Evolutionary conservation across 1,140 invertebrate species (phyloP), one percentile per base, ranked within the genome.

Genomic region (Helicoverpa zea): DNA sequence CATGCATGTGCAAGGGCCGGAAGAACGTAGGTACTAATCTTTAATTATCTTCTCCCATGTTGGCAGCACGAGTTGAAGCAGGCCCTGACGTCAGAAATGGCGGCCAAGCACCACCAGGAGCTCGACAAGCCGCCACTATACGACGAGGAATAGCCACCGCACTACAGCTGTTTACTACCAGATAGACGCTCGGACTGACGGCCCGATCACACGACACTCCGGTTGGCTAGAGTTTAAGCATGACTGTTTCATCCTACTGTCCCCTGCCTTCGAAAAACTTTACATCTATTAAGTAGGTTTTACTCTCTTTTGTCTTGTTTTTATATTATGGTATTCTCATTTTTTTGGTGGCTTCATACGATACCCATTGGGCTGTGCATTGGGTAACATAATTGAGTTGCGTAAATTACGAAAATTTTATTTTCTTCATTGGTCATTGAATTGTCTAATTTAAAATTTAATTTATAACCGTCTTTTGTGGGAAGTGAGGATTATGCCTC

Each of bases 51-150:
- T 76, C 18, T 78, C 43, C 3, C 13, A 56, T 87, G 68, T 85
- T 86, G 83, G 18, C 84, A 93, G 91, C 90, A 90, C 81, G 91
- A 92, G 23, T 51, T 94, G 59, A 92, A 89, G 77, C 81, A 89
- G 54, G 84, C 85, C 2, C 78, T 92, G 76, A 73, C 86, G 7
- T 79, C 83, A 7, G 86, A 89, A 30, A 87, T 84, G 43, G 58
- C 86, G 0, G 79, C 64, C 30, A 90, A 92, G 70, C 90, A 81
- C 47, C 85, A 86, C n/a, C 23, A 85, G 1, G 84, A 86, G 0
- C 47, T 66, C 0, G 87, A 89, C 52, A 84, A 91, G 4, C 56
- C 84, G 1, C 84, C 81, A 3, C 23, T 83, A 3, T 91, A 91
- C 75, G 91, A 92, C 64, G 91, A 92, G 35, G 91, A 88, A 63